Evolutionary conservation across 2,797 vertebrate genomes (phyloP).

Genomic region (Darevskia nairensis): DNA sequence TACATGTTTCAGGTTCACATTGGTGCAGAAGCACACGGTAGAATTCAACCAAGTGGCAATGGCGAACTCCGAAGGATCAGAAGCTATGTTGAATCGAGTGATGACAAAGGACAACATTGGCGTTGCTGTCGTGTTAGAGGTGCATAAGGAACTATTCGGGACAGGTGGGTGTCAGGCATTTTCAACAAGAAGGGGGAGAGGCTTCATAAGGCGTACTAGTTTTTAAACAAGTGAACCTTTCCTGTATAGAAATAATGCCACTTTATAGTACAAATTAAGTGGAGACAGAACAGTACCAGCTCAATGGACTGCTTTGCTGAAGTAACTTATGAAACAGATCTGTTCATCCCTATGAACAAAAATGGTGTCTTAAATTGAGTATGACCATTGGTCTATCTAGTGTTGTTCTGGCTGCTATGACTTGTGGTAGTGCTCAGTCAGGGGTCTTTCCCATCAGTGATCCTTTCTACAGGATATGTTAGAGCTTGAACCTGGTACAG

Average conservation of each 20-base stretch:
- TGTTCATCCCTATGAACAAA: slow-evolving; percentile 29
- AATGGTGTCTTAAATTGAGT: background rate
- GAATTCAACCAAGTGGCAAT: slow-evolving; percentile 99
- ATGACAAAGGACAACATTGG: slow-evolving; percentile 99
- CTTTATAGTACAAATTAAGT: background rate
- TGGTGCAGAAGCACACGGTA: slow-evolving; percentile 96
- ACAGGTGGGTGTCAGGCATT: slow-evolving; percentile 78
- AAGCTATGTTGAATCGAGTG: slow-evolving; percentile 97
- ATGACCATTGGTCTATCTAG: background rate
- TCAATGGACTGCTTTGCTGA: slow-evolving; percentile 23
- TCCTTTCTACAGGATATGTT: background rate
- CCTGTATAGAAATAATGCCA: background rate
- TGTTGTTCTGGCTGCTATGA: background rate
- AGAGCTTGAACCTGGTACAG: background rate
- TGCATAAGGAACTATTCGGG: slow-evolving; percentile 92
- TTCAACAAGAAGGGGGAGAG: background rate
- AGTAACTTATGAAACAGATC: slow-evolving; percentile 43
- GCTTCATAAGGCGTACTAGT: background rate
- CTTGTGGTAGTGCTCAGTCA: background rate
- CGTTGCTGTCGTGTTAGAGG: slow-evolving; percentile 92
- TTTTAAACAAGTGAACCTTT: background rate
- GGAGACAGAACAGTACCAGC: background rate
- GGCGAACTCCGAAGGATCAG: slow-evolving; percentile 98
- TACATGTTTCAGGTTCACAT: slow-evolving; percentile 84
- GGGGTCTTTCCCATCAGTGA: background rate